Evolutionary conservation across 2,888 invertebrate genomes (phyloP).

Genomic region (Luperina nickerlii): DNA sequence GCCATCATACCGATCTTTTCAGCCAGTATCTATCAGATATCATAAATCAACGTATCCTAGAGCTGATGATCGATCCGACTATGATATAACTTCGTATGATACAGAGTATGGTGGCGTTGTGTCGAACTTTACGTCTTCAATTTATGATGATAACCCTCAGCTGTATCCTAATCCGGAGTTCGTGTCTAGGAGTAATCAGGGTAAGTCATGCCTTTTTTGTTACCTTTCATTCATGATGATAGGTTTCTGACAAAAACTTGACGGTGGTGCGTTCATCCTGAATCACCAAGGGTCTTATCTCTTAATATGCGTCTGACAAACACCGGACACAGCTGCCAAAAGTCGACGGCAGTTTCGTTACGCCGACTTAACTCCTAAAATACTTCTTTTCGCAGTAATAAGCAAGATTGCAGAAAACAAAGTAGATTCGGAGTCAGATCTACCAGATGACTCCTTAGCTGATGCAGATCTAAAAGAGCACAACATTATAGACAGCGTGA

Average conservation of each 20-base stretch:
- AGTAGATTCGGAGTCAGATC: constrained; percentile 86
- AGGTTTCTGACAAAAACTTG: background rate
- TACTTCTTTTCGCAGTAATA: constrained; percentile 61
- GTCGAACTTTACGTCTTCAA: constrained; percentile 87
- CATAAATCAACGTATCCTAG: constrained; percentile 82
- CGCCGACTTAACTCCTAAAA: background rate
- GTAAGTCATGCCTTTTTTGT: constrained; percentile 65
- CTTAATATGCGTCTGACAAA: background rate
- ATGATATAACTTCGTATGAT: constrained; percentile 86
- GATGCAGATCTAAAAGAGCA: constrained; percentile 92
- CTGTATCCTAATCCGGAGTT: constrained; percentile 88
- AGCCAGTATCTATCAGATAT: constrained; percentile 82
- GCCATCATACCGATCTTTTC: constrained; percentile 83
- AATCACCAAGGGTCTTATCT: background rate
- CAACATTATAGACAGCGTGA: constrained; percentile 93
- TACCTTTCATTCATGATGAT: background rate
- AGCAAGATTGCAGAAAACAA: constrained; percentile 80
- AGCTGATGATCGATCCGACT: constrained; percentile 82
- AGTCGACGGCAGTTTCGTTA: background rate
- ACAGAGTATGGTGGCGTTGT: constrained; percentile 87
- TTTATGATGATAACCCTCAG: constrained; percentile 88
- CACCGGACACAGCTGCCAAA: background rate
- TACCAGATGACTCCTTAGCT: constrained; percentile 92
- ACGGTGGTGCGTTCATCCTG: background rate
- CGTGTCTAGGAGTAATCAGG: constrained; percentile 82